A percentile compares a stretch with the other conserved stretches of the same genome.
Evolutionary conservation across 2,113 vertebrate genomes (phyloP).

Genomic region (Cephalopholis sonnerati): DNA sequence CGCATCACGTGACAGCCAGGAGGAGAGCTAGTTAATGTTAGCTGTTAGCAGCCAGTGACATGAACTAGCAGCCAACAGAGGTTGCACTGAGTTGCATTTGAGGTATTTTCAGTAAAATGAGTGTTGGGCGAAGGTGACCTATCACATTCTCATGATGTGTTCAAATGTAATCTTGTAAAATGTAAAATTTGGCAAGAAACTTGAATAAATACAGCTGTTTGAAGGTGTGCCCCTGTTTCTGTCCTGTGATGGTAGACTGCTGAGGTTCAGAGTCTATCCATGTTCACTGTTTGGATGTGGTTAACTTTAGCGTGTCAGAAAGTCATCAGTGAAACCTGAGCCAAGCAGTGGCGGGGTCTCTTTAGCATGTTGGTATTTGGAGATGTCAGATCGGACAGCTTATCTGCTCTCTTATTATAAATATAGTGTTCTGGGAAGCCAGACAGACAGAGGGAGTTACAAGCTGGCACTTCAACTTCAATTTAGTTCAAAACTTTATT

Average conservation of each 20-base stretch:
- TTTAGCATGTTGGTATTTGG: background rate
- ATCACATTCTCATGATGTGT: too few relatives aligned
- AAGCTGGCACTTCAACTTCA: slow-evolving; percentile 37
- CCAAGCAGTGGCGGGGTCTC: background rate
- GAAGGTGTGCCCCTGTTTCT: background rate
- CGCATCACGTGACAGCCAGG: too few relatives aligned
- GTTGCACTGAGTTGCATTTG: too few relatives aligned
- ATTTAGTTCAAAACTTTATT: slow-evolving; percentile 43
- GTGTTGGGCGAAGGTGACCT: too few relatives aligned
- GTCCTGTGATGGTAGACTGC: background rate
- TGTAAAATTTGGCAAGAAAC: too few relatives aligned
- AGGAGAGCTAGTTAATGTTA: too few relatives aligned
- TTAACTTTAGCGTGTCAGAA: background rate
- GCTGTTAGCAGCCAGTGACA: too few relatives aligned
- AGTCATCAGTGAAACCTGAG: background rate
- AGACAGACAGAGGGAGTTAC: background rate
- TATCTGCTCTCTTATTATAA: slow-evolving; percentile 44
- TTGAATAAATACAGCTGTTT: too few relatives aligned
- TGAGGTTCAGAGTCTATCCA: background rate
- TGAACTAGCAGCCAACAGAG: too few relatives aligned
- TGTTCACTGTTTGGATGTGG: background rate
- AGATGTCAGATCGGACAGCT: background rate
- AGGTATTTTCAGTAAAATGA: too few relatives aligned
- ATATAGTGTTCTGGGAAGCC: slow-evolving; percentile 47
- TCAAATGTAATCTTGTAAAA: too few relatives aligned